phyloP scores from a whole-genome alignment of 2,113 vertebrate species.

The Aptenodytes patagonicus region DNA sequence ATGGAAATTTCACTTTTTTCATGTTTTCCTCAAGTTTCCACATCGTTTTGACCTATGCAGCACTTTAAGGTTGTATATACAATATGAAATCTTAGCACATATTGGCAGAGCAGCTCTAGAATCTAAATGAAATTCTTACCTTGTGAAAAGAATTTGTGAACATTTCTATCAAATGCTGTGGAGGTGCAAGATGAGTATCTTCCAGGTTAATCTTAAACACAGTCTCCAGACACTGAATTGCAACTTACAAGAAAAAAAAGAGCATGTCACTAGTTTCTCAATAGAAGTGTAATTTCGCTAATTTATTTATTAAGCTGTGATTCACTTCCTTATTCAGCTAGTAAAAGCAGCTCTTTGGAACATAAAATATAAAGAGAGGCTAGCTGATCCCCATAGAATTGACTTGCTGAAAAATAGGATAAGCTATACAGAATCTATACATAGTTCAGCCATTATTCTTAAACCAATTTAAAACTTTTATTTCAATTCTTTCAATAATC shows the following conservation, averaged over 20 bases:
- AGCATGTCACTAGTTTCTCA: background rate
- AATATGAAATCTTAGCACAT: background rate
- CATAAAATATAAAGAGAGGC: background rate
- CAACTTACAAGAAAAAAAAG: conserved; percentile 76
- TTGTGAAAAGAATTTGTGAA: conserved; percentile 90
- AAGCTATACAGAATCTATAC: background rate
- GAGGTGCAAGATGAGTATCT: conserved; percentile 87
- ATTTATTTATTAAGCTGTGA: background rate
- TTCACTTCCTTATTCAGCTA: background rate
- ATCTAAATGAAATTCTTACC: conserved; percentile 72
- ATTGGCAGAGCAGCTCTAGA: background rate
- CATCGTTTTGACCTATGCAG: background rate
- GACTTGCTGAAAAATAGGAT: background rate
- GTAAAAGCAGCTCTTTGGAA: background rate
- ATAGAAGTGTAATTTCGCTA: background rate
- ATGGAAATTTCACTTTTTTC: background rate
- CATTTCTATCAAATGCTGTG: conserved; percentile 89
- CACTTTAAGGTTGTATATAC: background rate
- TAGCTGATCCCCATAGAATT: background rate
- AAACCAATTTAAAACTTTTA: background rate
- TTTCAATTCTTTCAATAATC: background rate
- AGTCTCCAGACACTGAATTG: conserved; percentile 96
- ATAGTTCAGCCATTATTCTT: background rate
- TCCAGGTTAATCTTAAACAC: conserved; percentile 92
- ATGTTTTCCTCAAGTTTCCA: background rate